These are phyloP conservation scores for Poecilia wingei DNA, from an alignment of 2,797 vertebrate genomes.

Conservation along the genomic window DNA sequence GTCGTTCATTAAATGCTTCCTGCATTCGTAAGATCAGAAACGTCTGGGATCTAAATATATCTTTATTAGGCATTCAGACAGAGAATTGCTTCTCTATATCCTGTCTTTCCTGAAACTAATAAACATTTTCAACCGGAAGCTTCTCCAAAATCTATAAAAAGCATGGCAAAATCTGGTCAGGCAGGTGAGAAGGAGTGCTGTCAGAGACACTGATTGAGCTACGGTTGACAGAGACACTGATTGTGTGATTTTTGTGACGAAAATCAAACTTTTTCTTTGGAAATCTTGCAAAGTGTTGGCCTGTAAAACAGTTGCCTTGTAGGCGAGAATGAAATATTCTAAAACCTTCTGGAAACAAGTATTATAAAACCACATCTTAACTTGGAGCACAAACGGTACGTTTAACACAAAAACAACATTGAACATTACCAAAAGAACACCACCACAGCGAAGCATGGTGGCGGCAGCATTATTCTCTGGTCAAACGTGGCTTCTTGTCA, in stretches of 20 bases:
- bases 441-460: not conserved
- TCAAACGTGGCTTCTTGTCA: not conserved
- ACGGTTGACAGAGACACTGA: not conserved
- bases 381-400: not conserved
- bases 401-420: not conserved
- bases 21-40: conserved; percentile 31
- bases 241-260: not conserved
- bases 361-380: not conserved
- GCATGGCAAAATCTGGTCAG: not conserved
- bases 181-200: not conserved
- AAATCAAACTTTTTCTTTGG: not conserved
- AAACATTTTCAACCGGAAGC: not conserved
- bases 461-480: not conserved
- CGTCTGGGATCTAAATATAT: not conserved
- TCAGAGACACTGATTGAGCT: not conserved
- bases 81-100: not conserved
- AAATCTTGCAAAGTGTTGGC: not conserved
- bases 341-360: not conserved
- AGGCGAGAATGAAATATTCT: not conserved
- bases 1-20: conserved; percentile 52
- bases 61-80: not conserved
- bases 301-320: not conserved
- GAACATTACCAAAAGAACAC: not conserved
- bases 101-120: not conserved
- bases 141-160: not conserved